Evolutionary conservation across 2,113 vertebrate species (phyloP).

Genomic region (Leptodactylus fuscus): DNA sequence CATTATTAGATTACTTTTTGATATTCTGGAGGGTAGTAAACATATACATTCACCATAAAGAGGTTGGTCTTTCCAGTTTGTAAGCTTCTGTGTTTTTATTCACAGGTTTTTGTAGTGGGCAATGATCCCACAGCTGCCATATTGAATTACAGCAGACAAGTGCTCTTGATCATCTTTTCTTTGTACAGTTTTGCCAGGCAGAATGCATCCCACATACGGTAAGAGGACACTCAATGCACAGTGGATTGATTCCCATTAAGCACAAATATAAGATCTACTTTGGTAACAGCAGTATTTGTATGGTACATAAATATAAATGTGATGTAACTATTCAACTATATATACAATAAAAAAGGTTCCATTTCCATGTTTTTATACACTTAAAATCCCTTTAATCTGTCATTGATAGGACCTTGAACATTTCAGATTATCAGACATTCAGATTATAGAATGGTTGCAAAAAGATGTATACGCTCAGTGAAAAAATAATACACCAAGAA

Average conservation of each 20-base stretch:
- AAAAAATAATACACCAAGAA: too few relatives aligned
- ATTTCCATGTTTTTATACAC: too few relatives aligned
- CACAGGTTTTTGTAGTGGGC: slow-evolving; percentile 88
- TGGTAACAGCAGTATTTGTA: too few relatives aligned
- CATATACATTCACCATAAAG: not conserved
- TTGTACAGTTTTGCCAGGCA: slow-evolving; percentile 90
- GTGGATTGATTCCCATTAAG: too few relatives aligned
- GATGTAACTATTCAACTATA: too few relatives aligned
- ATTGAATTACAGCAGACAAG: slow-evolving; percentile 74
- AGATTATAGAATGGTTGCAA: too few relatives aligned
- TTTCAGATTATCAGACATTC: too few relatives aligned
- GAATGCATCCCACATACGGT: slow-evolving; percentile 91
- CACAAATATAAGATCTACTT: not conserved
- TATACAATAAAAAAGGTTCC: too few relatives aligned
- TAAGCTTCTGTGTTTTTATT: not conserved
- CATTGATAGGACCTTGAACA: too few relatives aligned
- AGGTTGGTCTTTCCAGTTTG: not conserved
- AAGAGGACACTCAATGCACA: slow-evolving; percentile 49
- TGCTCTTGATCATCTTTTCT: slow-evolving; percentile 83
- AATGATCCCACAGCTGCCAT: slow-evolving; percentile 78
- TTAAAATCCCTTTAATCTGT: too few relatives aligned
- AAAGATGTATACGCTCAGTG: too few relatives aligned
- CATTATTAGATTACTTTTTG: not conserved
- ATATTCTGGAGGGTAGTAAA: not conserved
- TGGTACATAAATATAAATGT: too few relatives aligned